Base-by-base conservation (phyloP, 2,888 invertebrate species). In the Cephus spinipes region DNA sequence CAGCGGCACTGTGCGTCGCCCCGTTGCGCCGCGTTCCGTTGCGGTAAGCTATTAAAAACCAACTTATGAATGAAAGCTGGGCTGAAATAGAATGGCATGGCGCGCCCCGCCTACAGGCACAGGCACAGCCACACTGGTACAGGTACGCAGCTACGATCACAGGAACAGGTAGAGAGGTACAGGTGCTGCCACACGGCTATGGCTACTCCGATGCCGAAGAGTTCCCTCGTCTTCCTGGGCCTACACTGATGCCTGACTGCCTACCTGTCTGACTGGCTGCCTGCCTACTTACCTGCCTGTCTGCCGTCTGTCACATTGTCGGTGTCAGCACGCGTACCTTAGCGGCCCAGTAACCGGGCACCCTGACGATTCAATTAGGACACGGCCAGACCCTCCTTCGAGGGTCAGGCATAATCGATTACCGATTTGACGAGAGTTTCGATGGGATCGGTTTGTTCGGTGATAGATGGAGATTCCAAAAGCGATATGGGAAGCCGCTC, bases 81-180 rank as follows among this genome's bases (percentile, higher is more conserved):
- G 88, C 89, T 90, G 90, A 90, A 91, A 90, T 90, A 91, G 91
- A 91, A 89, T 90, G 90, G 90, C 89, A 89, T 85, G 85, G 85
- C 85, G 88, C 85, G 90, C 88, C 87, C 89, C 89, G 90, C 90
- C 90, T 89, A 90, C 89, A 84, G 83, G 79, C 81, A 77, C 76
- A 77, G 82, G 75, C 79, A 82, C 79, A 79, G 80, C 78, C 78
- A 77, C 82, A 35, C 55, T 55, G 74, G 35, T 11, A 23, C 74
- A 74, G 74, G 74, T 74, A 74, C 71, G 32, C 71, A 32, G 71
- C 31, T 32, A 32, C 71, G 71, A 71, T 31, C 71, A 12, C 71
- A 31, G 71, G 31, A 33, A 35, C 34, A 74, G 71, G 71, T 71
- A 71, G 71, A 71, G 71, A 82, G 81, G 81, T 80, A 82, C 79